These are phyloP conservation scores for Cataglyphis hispanica DNA, from an alignment of 1,140 invertebrate species.

Conservation along the genomic window DNA sequence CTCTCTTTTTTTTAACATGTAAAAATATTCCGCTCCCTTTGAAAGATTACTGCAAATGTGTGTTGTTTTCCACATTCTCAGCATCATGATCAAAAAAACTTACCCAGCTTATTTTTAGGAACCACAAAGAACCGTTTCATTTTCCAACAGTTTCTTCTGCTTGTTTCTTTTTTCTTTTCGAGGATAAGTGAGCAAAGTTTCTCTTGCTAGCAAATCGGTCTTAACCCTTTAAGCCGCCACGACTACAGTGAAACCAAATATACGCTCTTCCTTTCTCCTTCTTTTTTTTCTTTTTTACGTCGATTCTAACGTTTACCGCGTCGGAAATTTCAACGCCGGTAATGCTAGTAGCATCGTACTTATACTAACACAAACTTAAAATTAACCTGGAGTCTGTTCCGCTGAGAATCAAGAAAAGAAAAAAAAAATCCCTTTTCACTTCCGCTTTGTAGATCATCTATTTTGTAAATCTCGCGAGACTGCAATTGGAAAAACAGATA, in stretches of 20 bases:
- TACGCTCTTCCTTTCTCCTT: neutral
- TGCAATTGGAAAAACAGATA: slow-evolving; percentile 27
- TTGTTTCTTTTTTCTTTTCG: slow-evolving; percentile 48
- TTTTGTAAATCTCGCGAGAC: slow-evolving; percentile 45
- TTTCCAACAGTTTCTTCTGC: slow-evolving; percentile 1
- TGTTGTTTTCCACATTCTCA: neutral
- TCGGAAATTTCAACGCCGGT: slow-evolving; percentile 33
- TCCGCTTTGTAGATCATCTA: neutral
- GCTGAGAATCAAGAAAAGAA: slow-evolving; percentile 6
- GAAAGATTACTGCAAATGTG: neutral
- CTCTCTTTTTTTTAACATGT: neutral
- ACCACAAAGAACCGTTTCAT: slow-evolving; percentile 1
- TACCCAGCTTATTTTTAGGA: slow-evolving; percentile 13
- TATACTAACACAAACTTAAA: slow-evolving; percentile 24
- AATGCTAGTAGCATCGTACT: slow-evolving; percentile 7
- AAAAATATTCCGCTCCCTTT: neutral
- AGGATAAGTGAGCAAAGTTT: slow-evolving; percentile 51
- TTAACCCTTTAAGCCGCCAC: slow-evolving; percentile 49
- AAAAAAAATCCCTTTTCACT: neutral
- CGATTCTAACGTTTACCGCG: slow-evolving; percentile 19
- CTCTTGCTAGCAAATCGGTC: neutral
- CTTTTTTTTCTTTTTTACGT: neutral
- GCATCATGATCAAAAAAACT: neutral
- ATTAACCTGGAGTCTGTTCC: slow-evolving; percentile 34
- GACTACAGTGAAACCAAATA: slow-evolving; percentile 15